Base-by-base conservation (phyloP, 2,797 vertebrate genomes). In the Gymnopithys bicolor region DNA sequence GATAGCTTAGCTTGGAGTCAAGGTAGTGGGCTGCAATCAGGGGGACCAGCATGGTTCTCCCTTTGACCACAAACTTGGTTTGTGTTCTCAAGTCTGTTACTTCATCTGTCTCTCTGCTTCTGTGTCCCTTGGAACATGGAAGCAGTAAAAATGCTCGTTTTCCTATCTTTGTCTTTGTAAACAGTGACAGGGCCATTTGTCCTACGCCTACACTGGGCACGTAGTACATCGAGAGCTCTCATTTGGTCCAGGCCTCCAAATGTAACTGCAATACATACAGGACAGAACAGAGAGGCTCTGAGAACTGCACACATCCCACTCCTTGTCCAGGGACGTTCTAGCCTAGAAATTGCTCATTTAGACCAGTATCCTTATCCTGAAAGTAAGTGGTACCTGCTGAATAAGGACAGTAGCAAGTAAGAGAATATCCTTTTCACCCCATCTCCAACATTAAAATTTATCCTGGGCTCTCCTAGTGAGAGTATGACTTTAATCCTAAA, bases 401-500 rank as follows among this genome's bases (percentile, higher is more conserved):
- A 27, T 33, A 62, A 76, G 27, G 48, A 39, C n/a, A 67, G 19
- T 24, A 77, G 10, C 30, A 58, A 59, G 11, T 43, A 55, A 76
- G 33, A 25, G 22, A 51, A 56, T 66, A 67, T 4, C 7, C 7
- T 59, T 84, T 63, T 55, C 9, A 28, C 11, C 15, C 7, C 5
- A 19, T 52, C 46, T 70, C 48, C 49, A 63, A 23, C 2, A 3
- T 41, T 35, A n/a, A 17, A 52, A 4, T 70, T 79, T 77, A 67
- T 80, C 24, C 27, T 49, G 32, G 25, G 87, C 39, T 79, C 35
- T 84, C 14, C 41, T 76, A 35, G 13, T 69, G 39, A 51, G 55
- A 77, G 67, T 84, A 88, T 74, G 56, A 68, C 71, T 94, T 92
- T 64, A 85, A 80, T 96, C 23, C 71, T 74, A 70, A 93, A 93